Evolutionary conservation across 2,888 invertebrate species (phyloP).

Genomic region (Ectemnius lituratus): DNA sequence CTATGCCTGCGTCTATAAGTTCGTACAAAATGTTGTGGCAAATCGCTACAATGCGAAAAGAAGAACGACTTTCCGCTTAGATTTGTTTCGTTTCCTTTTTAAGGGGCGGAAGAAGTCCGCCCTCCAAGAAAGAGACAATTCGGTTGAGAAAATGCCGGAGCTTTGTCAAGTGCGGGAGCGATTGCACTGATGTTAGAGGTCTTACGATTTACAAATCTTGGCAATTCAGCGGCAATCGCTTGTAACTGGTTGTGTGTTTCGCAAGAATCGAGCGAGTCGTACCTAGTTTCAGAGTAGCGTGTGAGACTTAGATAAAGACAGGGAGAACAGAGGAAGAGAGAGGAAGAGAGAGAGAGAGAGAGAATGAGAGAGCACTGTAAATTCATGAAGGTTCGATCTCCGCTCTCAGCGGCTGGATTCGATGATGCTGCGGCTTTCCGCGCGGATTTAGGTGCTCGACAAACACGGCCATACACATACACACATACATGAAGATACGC

Average conservation of each 20-base stretch:
- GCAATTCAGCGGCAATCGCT: conserved; percentile 56
- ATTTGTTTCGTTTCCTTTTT: too few relatives aligned
- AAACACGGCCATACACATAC: background rate
- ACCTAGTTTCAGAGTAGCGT: background rate
- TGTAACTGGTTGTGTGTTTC: conserved; percentile 51
- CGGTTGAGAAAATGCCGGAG: background rate
- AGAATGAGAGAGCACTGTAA: conserved; percentile 33
- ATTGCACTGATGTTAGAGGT: background rate
- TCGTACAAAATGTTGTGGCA: too few relatives aligned
- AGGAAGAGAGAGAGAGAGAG: too few relatives aligned
- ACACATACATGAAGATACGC: background rate
- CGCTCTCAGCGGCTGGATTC: background rate
- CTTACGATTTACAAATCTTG: conserved; percentile 61
- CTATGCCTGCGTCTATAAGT: too few relatives aligned
- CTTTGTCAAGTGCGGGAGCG: background rate
- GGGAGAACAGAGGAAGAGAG: too few relatives aligned
- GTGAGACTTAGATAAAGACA: too few relatives aligned
- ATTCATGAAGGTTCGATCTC: conserved; percentile 55
- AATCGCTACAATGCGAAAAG: too few relatives aligned
- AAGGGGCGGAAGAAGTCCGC: too few relatives aligned
- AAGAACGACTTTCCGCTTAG: too few relatives aligned
- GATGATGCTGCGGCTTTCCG: conserved; percentile 7
- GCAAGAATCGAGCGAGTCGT: conserved; percentile 41
- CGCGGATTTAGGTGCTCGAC: background rate
- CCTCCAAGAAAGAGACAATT: too few relatives aligned